Evolutionary conservation across 2,113 vertebrate genomes (phyloP).

Genomic region (Helogale parvula): DNA sequence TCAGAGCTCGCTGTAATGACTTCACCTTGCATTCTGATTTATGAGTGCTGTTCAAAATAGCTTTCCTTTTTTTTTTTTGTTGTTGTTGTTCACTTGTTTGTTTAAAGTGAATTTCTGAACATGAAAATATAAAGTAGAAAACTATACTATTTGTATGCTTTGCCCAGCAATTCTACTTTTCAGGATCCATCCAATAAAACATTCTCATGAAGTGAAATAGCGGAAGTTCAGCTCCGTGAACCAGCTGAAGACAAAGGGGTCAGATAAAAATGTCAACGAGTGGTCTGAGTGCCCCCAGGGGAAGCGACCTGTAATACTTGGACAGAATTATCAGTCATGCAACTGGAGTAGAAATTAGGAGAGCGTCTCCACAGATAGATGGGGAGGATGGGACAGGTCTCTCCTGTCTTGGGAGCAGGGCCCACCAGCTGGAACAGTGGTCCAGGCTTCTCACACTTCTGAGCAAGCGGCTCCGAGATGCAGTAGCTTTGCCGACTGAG

Average conservation of each 20-base stretch:
- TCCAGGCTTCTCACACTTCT: neutral
- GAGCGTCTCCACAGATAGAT: neutral
- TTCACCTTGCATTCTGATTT: neutral
- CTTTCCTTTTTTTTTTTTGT: neutral
- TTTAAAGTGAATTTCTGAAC: neutral
- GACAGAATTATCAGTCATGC: neutral
- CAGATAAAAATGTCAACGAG: neutral
- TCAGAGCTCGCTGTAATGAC: neutral
- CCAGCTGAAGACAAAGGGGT: neutral
- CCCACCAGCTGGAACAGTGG: neutral
- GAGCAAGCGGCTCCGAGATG: neutral
- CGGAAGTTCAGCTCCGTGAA: neutral
- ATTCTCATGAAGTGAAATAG: neutral
- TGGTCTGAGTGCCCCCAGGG: neutral
- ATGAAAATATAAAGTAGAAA: neutral
- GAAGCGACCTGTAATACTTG: neutral
- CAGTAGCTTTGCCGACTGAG: neutral
- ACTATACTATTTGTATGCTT: neutral
- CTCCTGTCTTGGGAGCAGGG: neutral
- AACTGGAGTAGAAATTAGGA: neutral
- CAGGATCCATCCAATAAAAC: neutral
- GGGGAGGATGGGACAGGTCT: neutral
- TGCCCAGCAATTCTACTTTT: neutral
- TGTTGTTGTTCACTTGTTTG: neutral
- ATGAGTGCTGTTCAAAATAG: neutral